phyloP scores from a whole-genome alignment of 2,113 vertebrate species.

The Syngnathus scovelli region DNA sequence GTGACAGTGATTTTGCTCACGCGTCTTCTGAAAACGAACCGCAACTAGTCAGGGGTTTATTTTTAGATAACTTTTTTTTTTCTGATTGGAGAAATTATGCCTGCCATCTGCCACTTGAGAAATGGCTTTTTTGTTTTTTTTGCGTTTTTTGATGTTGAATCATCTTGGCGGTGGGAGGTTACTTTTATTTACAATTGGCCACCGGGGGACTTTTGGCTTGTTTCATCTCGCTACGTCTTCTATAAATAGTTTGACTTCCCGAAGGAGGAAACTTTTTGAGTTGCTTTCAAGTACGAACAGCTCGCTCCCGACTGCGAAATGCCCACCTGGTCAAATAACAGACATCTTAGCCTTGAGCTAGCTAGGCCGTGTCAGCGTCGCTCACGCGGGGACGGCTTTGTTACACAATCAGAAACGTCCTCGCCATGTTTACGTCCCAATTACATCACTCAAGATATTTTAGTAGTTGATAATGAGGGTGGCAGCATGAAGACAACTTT shows the following conservation, averaged over 20 bases:
- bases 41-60: slow-evolving; percentile 35
- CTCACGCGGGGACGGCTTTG: neutral
- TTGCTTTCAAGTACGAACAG: slow-evolving; percentile 32
- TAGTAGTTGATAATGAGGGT: slow-evolving; percentile 4
- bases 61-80: slow-evolving; percentile 57
- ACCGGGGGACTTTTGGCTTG: slow-evolving; percentile 48
- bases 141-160: slow-evolving; percentile 48
- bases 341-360: slow-evolving; percentile 1
- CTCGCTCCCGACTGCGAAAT: neutral
- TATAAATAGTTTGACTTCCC: slow-evolving; percentile 52
- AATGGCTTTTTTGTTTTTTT: slow-evolving; percentile 39
- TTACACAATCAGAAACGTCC: neutral
- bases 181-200: slow-evolving; percentile 61
- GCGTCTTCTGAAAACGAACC: slow-evolving; percentile 21
- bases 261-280: slow-evolving; percentile 30
- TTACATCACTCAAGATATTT: neutral
- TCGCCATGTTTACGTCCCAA: neutral
- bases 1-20: slow-evolving; percentile 30
- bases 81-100: slow-evolving; percentile 50
- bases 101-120: slow-evolving; percentile 58
- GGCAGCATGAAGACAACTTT: neutral
- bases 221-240: slow-evolving; percentile 39
- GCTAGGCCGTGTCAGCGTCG: slow-evolving; percentile 7
- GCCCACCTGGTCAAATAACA: neutral
- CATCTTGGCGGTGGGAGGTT: slow-evolving; percentile 39